A percentile compares a stretch with the other conserved stretches of the same genome.
phyloP scores from a whole-genome alignment of 1,140 invertebrate species.

The Battus philenor region DNA sequence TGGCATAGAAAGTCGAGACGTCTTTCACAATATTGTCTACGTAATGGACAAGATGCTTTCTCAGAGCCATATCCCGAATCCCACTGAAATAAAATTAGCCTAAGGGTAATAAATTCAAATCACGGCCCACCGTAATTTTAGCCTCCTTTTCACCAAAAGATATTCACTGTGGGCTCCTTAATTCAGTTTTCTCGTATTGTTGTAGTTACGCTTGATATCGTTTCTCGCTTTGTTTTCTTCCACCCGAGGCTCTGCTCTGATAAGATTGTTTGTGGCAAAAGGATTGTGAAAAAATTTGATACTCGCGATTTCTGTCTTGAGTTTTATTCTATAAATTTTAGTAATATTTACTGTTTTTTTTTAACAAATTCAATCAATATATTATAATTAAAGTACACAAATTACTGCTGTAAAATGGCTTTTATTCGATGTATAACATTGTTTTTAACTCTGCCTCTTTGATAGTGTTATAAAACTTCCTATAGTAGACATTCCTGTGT shows the following conservation, averaged over 20 bases:
- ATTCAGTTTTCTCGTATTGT: conserved; percentile 53
- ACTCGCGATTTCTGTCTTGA: not conserved
- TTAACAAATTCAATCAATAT: no score
- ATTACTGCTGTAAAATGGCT: no score
- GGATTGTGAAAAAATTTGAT: not conserved
- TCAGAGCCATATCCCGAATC: conserved; percentile 35
- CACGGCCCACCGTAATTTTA: conserved; percentile 51
- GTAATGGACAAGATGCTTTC: conserved; percentile 39
- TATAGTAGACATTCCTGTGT: no score
- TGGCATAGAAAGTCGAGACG: conserved; percentile 25
- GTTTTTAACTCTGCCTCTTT: no score
- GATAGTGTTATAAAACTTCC: no score
- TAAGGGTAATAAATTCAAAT: conserved; percentile 63
- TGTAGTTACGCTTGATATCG: conserved; percentile 35
- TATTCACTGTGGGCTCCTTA: conserved; percentile 49
- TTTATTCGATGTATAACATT: no score
- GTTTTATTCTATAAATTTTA: no score
- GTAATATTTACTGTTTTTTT: no score
- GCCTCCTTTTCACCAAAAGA: conserved; percentile 50
- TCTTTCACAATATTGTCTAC: conserved; percentile 47
- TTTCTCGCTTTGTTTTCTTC: conserved; percentile 31
- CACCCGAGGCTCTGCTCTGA: conserved; percentile 5
- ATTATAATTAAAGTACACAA: no score
- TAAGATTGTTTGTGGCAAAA: conserved; percentile 24
- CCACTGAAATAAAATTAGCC: conserved; percentile 59